Evolutionary conservation across 2,888 invertebrate species (phyloP), one percentile per base, ranked within the genome.

Genomic region (Tenodera sinensis): DNA sequence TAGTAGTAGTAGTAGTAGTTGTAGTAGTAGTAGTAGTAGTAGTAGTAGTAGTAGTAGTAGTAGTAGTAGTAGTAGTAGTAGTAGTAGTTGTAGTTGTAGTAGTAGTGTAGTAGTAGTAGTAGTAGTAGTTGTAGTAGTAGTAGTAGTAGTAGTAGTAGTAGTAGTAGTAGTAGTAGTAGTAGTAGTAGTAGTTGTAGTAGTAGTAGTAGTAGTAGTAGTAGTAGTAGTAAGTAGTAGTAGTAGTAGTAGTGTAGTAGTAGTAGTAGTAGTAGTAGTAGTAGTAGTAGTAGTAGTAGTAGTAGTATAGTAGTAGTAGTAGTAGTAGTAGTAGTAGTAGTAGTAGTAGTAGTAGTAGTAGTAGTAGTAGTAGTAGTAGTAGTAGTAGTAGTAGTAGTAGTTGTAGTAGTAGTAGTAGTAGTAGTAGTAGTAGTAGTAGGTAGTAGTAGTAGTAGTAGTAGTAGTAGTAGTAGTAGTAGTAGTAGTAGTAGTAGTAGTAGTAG

Each of bases 191-290:
- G 84, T 84, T 20, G 84, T 28, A 84, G 84, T 84, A 84, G 84
- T 84, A 84, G 84, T 84, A 84, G 84, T 84, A 84, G 84, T 84
- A 84, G n/a, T 84, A 84, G 84, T 84, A 84, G 84, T 84, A 84
- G 84, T 84, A n/a, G n/a, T n/a, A n/a, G n/a, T n/a, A n/a, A n/a
- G n/a, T n/a, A n/a, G n/a, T n/a, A n/a, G n/a, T n/a, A 84, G 84
- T 84, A 84, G n/a, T n/a, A n/a, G n/a, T n/a, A n/a, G n/a, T n/a
- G n/a, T n/a, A n/a, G n/a, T n/a, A n/a, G n/a, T n/a, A 84, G 84
- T 84, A 84, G 84, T 84, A 84, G 84, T 84, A 84, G 84, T 84
- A 84, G 84, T 84, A 84, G 84, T 84, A 84, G 84, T 84, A 84
- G 84, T 84, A n/a, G 84, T 84, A 84, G 84, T 84, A 84, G 84